A percentile compares a stretch with the other conserved stretches of the same genome.
These are phyloP conservation scores for Rhinopomastus cyanomelas DNA, from an alignment of 2,113 vertebrate genomes.

Conservation along the genomic window DNA sequence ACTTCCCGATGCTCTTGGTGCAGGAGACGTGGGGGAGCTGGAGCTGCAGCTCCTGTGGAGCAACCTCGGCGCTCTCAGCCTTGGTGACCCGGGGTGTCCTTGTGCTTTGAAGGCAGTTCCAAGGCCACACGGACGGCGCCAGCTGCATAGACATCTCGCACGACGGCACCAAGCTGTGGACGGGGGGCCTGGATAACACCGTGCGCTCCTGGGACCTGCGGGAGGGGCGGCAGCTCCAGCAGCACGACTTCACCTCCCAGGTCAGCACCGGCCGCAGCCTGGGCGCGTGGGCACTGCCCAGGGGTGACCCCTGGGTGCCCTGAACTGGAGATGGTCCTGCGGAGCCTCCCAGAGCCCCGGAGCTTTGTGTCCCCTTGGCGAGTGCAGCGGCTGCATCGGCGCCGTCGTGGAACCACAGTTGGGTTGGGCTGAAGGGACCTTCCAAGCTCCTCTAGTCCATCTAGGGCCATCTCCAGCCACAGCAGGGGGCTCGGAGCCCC, in stretches of 20 bases:
- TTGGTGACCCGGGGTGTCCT: fast-evolving
- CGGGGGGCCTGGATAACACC: slow-evolving; percentile 93
- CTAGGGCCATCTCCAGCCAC: no score
- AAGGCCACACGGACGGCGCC: slow-evolving; percentile 95
- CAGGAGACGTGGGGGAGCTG: fast-evolving
- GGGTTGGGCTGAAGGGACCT: no score
- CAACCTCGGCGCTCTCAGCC: fast-evolving
- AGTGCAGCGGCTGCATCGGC: fast-evolving
- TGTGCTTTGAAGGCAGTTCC: slow-evolving; percentile 84
- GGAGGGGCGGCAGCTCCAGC: slow-evolving; percentile 94
- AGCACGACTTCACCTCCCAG: slow-evolving; percentile 98
- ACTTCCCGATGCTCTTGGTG: fast-evolving
- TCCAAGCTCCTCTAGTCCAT: no score
- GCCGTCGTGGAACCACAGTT: no score
- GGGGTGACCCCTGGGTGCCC: not conserved
- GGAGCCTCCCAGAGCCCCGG: not conserved
- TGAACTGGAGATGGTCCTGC: not conserved
- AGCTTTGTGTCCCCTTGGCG: no score
- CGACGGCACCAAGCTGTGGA: slow-evolving; percentile 95
- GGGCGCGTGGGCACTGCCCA: no score
- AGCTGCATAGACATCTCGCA: slow-evolving; percentile 98
- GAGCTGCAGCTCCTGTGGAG: not conserved
- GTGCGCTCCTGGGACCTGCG: slow-evolving; percentile 96
- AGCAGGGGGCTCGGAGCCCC: no score
- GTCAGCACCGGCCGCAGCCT: no score